Percentiles rank a stretch among this genome's conserved stretches.
Evolutionary conservation across 2,113 vertebrate species (phyloP).

Genomic region (Pyrgilauda ruficollis): DNA sequence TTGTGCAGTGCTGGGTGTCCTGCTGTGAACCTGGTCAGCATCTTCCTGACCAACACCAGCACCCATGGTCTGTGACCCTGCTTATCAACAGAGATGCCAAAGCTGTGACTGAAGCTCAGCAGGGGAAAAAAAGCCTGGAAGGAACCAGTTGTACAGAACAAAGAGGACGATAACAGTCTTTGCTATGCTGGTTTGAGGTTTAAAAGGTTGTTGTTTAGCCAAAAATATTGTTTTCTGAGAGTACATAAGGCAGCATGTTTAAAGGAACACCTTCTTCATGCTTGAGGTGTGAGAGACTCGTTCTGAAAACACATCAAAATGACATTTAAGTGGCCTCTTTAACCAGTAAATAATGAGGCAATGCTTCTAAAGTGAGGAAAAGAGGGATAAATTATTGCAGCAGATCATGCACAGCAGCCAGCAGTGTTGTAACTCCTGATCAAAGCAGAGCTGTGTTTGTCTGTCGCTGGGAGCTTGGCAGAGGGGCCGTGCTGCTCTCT

Average conservation of each 20-base stretch:
- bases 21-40: neutral
- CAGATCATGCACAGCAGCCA: neutral
- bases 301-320: neutral
- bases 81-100: neutral
- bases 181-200: neutral
- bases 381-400: neutral
- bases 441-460: constrained; percentile 34
- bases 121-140: neutral
- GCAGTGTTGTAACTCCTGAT: constrained; percentile 9
- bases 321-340: neutral
- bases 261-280: neutral
- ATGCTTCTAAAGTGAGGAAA: neutral
- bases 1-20: neutral
- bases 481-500: neutral
- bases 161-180: neutral
- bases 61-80: accelerated
- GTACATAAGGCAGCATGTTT: neutral
- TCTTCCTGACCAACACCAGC: neutral
- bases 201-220: neutral
- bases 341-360: neutral
- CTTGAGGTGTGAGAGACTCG: neutral
- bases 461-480: constrained; percentile 5
- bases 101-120: neutral
- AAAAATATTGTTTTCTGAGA: neutral
- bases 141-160: neutral